phyloP scores from a whole-genome alignment of 1,140 invertebrate species.

The Dendrolimus kikuchii region DNA sequence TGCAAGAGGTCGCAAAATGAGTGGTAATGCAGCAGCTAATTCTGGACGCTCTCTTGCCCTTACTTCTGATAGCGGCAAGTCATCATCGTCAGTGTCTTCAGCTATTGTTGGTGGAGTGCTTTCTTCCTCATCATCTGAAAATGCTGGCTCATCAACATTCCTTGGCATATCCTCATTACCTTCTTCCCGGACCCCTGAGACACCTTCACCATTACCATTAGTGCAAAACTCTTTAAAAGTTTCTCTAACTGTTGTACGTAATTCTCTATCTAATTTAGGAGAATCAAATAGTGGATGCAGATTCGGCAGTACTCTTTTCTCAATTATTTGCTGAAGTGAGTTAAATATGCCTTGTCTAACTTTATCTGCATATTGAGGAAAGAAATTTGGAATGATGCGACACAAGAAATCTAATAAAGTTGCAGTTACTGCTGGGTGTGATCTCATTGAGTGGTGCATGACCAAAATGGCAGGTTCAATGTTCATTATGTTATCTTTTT shows the following conservation, averaged over 20 bases:
- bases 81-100: conserved; percentile 91
- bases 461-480: conserved; percentile 99
- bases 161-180: conserved; percentile 64
- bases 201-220: conserved; percentile 69
- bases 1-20: conserved; percentile 76
- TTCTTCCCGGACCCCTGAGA: conserved; percentile 65
- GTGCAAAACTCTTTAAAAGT: conserved; percentile 94
- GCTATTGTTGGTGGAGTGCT: conserved; percentile 69
- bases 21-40: conserved; percentile 71
- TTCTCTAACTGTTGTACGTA: conserved; percentile 88
- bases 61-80: conserved; percentile 83
- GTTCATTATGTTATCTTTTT: conserved; percentile 99
- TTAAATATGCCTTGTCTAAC: conserved; percentile 92
- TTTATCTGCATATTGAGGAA: conserved; percentile 86
- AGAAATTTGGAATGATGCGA: conserved; percentile 95
- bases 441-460: conserved; percentile 97
- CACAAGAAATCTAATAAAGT: conserved; percentile 96
- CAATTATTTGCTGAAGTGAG: conserved; percentile 93
- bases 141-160: conserved; percentile 77
- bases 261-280: conserved; percentile 91
- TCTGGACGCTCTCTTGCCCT: conserved; percentile 67
- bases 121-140: conserved; percentile 88
- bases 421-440: conserved; percentile 95
- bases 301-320: conserved; percentile 93
- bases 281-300: conserved; percentile 94